phyloP scores from a whole-genome alignment of 1,140 invertebrate genomes.

The Euglossa dilemma region DNA sequence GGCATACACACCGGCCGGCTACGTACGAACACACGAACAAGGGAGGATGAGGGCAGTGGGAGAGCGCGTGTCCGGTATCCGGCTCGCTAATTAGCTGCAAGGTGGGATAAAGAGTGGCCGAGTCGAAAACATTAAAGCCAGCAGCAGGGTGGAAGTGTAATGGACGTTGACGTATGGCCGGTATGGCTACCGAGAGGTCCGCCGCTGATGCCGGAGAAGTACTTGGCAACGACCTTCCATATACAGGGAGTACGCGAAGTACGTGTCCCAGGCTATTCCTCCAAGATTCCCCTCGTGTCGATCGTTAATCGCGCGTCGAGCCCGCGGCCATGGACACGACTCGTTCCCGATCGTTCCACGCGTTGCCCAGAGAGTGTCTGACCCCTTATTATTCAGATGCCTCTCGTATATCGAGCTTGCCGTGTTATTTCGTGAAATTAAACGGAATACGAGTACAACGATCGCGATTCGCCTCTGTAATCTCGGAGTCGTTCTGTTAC shows the following conservation, averaged over 20 bases:
- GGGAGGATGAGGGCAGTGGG: conserved; percentile 33
- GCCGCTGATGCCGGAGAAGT: conserved; percentile 58
- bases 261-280: conserved; percentile 1
- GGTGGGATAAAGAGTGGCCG: conserved; percentile 75
- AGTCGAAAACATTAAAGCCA: conserved; percentile 75
- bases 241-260: conserved; percentile 47
- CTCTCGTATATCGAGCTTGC: no score
- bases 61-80: conserved; percentile 72
- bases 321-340: not conserved
- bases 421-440: conserved; percentile 45
- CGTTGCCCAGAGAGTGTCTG: not conserved
- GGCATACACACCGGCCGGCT: conserved; percentile 18
- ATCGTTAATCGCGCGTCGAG: conserved; percentile 5
- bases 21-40: conserved; percentile 30
- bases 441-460: conserved; percentile 6
- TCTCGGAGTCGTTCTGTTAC: not conserved
- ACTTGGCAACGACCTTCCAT: conserved; percentile 61
- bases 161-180: conserved; percentile 74
- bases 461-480: not conserved
- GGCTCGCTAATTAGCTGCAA: conserved; percentile 76
- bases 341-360: not conserved
- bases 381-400: conserved; percentile 29
- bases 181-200: conserved; percentile 65
- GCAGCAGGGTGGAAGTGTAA: conserved; percentile 66
- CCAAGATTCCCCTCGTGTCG: not conserved